Conservation (phyloP, 1,140 invertebrate genomes). For the Eriosoma lanigerum region DNA sequence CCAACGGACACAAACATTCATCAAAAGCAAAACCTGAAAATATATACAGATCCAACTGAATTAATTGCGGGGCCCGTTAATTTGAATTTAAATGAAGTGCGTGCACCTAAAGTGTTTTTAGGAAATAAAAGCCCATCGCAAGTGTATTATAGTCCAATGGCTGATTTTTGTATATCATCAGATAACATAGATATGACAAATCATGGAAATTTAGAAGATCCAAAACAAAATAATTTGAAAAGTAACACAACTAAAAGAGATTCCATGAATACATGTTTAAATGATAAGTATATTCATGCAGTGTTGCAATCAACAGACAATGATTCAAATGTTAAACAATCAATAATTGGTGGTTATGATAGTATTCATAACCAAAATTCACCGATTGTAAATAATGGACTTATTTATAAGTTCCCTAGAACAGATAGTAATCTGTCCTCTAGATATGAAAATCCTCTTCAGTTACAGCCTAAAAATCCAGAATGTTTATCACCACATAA, state of each 20-base stretch:
- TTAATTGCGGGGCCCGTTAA: conserved; percentile 5
- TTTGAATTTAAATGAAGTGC: conserved; percentile 22
- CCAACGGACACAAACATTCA: background rate
- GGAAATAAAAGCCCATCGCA: conserved; percentile 26
- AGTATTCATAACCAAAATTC: background rate
- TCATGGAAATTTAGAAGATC: conserved; percentile 2
- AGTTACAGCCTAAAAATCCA: conserved; percentile 9
- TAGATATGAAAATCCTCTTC: conserved; percentile 1
- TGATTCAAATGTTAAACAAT: conserved; percentile 17
- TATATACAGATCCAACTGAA: conserved; percentile 21
- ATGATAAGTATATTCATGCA: conserved; percentile 1
- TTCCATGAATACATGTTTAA: background rate
- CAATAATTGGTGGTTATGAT: background rate
- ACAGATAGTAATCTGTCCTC: background rate
- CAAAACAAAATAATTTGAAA: conserved; percentile 20
- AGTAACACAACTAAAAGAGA: background rate
- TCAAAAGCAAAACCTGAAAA: conserved; percentile 8
- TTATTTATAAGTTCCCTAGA: conserved; percentile 1
- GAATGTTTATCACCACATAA: conserved; percentile 17
- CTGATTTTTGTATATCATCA: conserved; percentile 6
- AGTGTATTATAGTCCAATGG: conserved; percentile 15
- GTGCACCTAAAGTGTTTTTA: conserved; percentile 18
- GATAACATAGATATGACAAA: conserved; percentile 7
- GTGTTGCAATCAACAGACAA: background rate
- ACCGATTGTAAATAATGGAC: conserved; percentile 4